phyloP scores from a whole-genome alignment of 2,888 invertebrate species.

The Cyclophora albipunctata region DNA sequence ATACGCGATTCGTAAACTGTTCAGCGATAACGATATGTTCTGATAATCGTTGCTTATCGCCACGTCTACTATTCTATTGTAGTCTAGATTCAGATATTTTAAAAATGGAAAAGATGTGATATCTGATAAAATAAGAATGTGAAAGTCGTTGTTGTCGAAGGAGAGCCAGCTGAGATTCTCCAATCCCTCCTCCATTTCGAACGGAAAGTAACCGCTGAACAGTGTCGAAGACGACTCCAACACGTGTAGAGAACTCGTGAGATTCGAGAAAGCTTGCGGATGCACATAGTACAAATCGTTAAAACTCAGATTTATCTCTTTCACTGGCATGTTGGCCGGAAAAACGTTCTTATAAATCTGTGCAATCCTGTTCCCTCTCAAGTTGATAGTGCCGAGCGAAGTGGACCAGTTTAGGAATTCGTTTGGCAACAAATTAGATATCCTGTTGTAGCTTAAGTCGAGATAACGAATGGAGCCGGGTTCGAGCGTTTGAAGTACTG shows the following conservation, averaged over 20 bases:
- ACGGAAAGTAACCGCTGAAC: slow-evolving; percentile 85
- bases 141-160: slow-evolving; percentile 90
- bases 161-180: slow-evolving; percentile 87
- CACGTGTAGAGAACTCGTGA: slow-evolving; percentile 84
- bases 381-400: slow-evolving; percentile 85
- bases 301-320: slow-evolving; percentile 93
- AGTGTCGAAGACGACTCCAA: slow-evolving; percentile 91
- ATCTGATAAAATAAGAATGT: slow-evolving; percentile 81
- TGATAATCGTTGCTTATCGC: slow-evolving; percentile 81
- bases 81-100: slow-evolving; percentile 89
- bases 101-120: slow-evolving; percentile 80
- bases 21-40: slow-evolving; percentile 81
- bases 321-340: slow-evolving; percentile 82
- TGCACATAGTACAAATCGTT: slow-evolving; percentile 90
- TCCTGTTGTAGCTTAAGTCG: slow-evolving; percentile 91
- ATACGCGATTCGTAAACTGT: slow-evolving; percentile 87
- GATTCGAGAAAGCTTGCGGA: slow-evolving; percentile 84
- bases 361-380: slow-evolving; percentile 89
- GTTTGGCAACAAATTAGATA: slow-evolving; percentile 83
- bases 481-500: slow-evolving; percentile 81
- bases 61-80: slow-evolving; percentile 84
- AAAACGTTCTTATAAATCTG: slow-evolving; percentile 83
- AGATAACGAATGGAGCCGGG: slow-evolving; percentile 84
- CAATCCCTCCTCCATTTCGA: slow-evolving; percentile 83
- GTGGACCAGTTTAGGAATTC: slow-evolving; percentile 87